Evolutionary conservation across 2,113 vertebrate genomes (phyloP).

Genomic region (Psophia crepitans): DNA sequence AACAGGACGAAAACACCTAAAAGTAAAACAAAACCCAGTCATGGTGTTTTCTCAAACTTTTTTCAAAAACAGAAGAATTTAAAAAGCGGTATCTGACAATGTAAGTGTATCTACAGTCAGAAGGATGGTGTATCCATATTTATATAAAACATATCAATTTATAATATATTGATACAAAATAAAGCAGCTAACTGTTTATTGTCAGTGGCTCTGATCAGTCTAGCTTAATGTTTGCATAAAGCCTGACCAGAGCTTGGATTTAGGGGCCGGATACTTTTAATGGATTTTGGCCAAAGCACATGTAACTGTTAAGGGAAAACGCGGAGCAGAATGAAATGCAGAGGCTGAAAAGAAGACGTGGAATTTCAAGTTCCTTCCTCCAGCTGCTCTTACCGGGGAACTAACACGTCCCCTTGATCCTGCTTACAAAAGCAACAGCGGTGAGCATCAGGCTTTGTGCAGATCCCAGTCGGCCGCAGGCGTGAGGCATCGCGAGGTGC

Average conservation of each 20-base stretch:
- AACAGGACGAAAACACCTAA: not conserved
- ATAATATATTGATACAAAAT: not conserved
- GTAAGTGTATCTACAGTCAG: not conserved
- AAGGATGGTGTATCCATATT: not conserved
- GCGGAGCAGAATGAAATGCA: not conserved
- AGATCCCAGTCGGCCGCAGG: rapidly evolving
- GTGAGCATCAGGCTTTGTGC: not conserved
- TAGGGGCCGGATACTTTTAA: not conserved
- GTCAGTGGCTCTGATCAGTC: not conserved
- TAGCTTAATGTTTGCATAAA: not conserved
- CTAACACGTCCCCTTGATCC: not conserved
- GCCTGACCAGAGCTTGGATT: not conserved
- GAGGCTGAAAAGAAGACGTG: not conserved
- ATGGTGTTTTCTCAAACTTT: not conserved
- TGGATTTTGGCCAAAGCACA: not conserved
- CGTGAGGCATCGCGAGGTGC: not conserved
- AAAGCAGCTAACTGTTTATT: not conserved
- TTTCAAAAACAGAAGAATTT: not conserved
- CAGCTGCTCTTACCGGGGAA: not conserved
- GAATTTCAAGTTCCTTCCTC: not conserved
- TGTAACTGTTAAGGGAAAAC: not conserved
- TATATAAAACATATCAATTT: not conserved
- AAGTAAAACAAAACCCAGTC: not conserved
- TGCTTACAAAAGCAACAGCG: not conserved
- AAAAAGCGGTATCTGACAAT: not conserved